Base-by-base conservation (phyloP, 2,888 invertebrate species). In the Amphipoea oculea region DNA sequence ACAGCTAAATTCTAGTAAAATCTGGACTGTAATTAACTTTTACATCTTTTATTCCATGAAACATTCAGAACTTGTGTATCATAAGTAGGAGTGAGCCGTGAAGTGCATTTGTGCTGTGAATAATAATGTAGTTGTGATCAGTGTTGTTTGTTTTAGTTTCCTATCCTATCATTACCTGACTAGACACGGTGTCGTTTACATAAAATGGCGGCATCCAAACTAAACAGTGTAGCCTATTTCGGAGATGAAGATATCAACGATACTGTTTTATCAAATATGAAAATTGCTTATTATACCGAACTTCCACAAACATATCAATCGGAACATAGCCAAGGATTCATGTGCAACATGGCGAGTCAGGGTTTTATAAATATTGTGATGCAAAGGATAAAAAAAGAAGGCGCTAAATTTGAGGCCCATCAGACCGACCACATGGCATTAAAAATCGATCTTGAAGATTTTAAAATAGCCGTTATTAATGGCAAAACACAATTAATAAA, bases 401-500 rank as follows among this genome's bases (percentile, higher is more conserved):
- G 29, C 0, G 29, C 40, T 51, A 23, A 23, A n/a, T 54, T n/a
- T 23, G 51, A 57, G 6, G 29, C 20, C 1, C 57, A 62, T n/a
- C 20, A 40, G 2, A 36, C 23, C 7, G 66, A 74, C 45, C 54
- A 29, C 14, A 74, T 74, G 70, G 48, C 66, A 4, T n/a, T 74
- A 5, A 71, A 66, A 29, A 67, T 80, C 5, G 70, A 81, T 36
- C n/a, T 74, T 12, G 36, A 74, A 17, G 23, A 74, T 71, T 81
- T 54, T 42, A 80, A 45, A 80, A 67, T 81, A 40, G 62, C 4
- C 7, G 0, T 60, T 62, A 17, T 74, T 45, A 67, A 80, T 29
- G 81, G 54, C 23, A 81, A 81, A 71, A 66, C 80, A 67, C 57
- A 66, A 1, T 40, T 81, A n/a, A 14, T 80, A 36, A 81, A 80